Evolutionary conservation across 2,113 vertebrate genomes (phyloP), one percentile per base, ranked within the genome.

Genomic region (Perccottus glenii): DNA sequence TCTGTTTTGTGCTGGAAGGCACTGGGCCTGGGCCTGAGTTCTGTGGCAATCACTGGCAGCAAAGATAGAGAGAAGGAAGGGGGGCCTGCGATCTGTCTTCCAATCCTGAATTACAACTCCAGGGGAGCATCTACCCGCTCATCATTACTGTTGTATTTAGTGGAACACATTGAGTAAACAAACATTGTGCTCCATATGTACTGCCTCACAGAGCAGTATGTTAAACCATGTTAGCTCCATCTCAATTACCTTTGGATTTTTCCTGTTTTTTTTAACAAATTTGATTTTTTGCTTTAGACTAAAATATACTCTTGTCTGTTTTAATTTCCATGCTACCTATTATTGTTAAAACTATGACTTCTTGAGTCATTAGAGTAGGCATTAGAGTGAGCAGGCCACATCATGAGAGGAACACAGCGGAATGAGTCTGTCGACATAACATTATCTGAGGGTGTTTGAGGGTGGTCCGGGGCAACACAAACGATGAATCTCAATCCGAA

Each of bases 1-100:
- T 93, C 90, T 92, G 91, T 89, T 93, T 85, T 79, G 81, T 85
- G 87, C 88, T 83, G 75, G 78, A 85, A 88, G 83, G 80, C 81
- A 85, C 60, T 51, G 64, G 83, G 83, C 67, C 55, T 35, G 59
- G 58, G 76, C 81, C 75, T 45, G 75, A 73, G 80, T 77, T 90
- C 77, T 80, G 81, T 88, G 85, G 83, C 87, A 87, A 78, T 81
- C 87, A 76, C 65, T 67, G 67, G 63, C 72, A 79, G 81, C 73
- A 75, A 64, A 85, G 81, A 90, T 83, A 77, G 81, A 85, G 79
- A 62, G 60, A 77, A 76, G 73, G 75, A 77, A 63, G 70, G 82
- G 77, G 81, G 77, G 69, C 49, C 50, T 60, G 60, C 45, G 69
- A 82, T 83, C 75, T 70, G 73, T 84, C 82, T 78, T 63, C 69